Conservation (phyloP, 35 echinoderm and acorn worm genomes). For the Chiridota heheva region DNA sequence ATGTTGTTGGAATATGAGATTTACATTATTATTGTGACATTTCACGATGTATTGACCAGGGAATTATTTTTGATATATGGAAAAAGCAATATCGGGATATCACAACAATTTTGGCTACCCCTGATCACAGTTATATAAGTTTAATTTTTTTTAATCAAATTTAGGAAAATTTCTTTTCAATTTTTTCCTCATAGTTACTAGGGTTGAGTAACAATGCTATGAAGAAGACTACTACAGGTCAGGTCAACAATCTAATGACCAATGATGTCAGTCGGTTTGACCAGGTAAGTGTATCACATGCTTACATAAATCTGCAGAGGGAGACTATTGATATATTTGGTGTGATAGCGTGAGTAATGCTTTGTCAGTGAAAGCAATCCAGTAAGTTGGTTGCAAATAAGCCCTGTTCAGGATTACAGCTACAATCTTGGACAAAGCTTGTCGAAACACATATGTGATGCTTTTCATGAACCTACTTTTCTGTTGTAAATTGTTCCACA, state of each 20-base stretch:
- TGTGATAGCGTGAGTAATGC: neutral
- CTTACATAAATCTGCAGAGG: neutral
- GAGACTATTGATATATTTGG: neutral
- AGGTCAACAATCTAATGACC: slow-evolving; percentile 94
- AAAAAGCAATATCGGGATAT: too few relatives aligned
- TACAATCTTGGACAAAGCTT: too few relatives aligned
- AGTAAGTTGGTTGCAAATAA: too few relatives aligned
- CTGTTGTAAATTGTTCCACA: too few relatives aligned
- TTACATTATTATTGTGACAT: too few relatives aligned
- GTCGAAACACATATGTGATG: too few relatives aligned
- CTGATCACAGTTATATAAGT: neutral
- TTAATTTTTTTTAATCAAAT: neutral
- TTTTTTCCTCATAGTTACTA: slow-evolving; percentile 48
- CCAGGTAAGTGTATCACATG: slow-evolving; percentile 40
- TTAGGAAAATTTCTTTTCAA: too few relatives aligned
- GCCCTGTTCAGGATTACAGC: too few relatives aligned
- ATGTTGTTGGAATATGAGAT: too few relatives aligned
- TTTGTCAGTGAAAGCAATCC: too few relatives aligned
- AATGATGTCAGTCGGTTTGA: slow-evolving; percentile 92
- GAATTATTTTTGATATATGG: neutral
- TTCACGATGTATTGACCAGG: neutral
- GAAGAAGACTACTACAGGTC: slow-evolving; percentile 62
- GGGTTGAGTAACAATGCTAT: slow-evolving; percentile 67
- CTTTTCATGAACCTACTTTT: too few relatives aligned
- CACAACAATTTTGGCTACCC: too few relatives aligned